Conservation (phyloP, 2,113 vertebrate species). For the Irena cyanogastra region DNA sequence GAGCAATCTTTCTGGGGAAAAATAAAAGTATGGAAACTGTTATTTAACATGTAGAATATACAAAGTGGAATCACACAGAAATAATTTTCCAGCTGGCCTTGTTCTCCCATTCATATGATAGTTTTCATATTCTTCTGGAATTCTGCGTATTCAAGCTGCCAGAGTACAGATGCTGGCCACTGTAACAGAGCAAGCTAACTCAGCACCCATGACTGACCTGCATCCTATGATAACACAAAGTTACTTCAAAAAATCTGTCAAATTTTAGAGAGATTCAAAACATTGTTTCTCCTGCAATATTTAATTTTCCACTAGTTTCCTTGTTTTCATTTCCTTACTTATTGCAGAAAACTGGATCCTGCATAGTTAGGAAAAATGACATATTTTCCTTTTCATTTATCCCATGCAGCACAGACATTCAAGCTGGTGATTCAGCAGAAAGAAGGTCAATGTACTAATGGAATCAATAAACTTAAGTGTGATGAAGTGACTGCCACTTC, state of each 20-base stretch:
- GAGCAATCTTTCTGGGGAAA: background rate
- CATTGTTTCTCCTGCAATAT: background rate
- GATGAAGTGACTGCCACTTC: conserved; percentile 46
- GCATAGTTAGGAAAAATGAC: background rate
- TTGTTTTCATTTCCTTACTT: background rate
- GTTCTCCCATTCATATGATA: background rate
- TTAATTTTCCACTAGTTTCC: background rate
- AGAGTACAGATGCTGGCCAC: background rate
- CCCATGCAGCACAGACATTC: background rate
- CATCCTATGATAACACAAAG: background rate
- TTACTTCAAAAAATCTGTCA: background rate
- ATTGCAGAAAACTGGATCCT: background rate
- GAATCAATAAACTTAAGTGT: conserved; percentile 45
- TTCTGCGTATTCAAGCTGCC: background rate
- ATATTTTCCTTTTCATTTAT: background rate
- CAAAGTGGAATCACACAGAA: background rate
- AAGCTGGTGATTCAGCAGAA: conserved; percentile 20
- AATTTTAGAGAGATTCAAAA: background rate
- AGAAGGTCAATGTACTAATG: conserved; percentile 41
- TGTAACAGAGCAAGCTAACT: background rate
- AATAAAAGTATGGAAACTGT: background rate
- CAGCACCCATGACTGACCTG: background rate
- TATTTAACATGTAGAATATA: background rate
- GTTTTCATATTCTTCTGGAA: background rate
- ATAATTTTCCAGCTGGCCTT: conserved; percentile 12